Evolutionary conservation across 2,888 invertebrate species (phyloP).

Genomic region (Drepanosiphum platanoidis): DNA sequence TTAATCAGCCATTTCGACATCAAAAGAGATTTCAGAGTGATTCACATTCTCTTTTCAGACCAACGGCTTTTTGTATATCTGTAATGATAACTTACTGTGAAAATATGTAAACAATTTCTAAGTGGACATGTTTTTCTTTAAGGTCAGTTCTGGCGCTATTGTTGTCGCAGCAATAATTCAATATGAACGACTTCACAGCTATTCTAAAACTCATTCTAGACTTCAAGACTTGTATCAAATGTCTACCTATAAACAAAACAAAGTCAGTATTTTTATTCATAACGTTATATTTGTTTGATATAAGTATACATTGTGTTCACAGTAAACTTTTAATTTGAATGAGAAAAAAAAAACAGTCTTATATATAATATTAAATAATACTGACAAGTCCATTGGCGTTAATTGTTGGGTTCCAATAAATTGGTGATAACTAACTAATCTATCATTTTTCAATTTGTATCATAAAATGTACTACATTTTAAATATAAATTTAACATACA

Average conservation of each 20-base stretch:
- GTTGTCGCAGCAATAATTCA: slow-evolving; percentile 86
- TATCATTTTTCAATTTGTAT: too few relatives aligned
- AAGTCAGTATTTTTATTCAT: not conserved
- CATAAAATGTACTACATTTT: too few relatives aligned
- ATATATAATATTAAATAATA: not conserved
- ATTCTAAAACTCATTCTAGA: not conserved
- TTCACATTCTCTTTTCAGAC: slow-evolving; percentile 19
- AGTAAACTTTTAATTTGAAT: not conserved
- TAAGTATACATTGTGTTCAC: not conserved
- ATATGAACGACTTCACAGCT: slow-evolving; percentile 74
- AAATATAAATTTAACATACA: too few relatives aligned
- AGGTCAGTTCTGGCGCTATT: slow-evolving; percentile 79
- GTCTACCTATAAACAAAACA: not conserved
- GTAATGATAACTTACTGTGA: slow-evolving; percentile 19
- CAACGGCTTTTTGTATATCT: slow-evolving; percentile 38
- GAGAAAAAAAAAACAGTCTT: not conserved
- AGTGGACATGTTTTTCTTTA: slow-evolving; percentile 63
- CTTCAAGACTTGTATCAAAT: not conserved
- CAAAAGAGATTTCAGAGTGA: slow-evolving; percentile 12
- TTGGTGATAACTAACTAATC: too few relatives aligned
- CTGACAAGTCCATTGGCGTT: too few relatives aligned
- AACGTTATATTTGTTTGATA: not conserved
- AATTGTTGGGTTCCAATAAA: too few relatives aligned
- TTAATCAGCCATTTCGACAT: slow-evolving; percentile 17
- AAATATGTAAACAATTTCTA: not conserved